These are phyloP conservation scores for Anorthoa munda DNA, from an alignment of 2,888 invertebrate genomes.

Conservation along the genomic window DNA sequence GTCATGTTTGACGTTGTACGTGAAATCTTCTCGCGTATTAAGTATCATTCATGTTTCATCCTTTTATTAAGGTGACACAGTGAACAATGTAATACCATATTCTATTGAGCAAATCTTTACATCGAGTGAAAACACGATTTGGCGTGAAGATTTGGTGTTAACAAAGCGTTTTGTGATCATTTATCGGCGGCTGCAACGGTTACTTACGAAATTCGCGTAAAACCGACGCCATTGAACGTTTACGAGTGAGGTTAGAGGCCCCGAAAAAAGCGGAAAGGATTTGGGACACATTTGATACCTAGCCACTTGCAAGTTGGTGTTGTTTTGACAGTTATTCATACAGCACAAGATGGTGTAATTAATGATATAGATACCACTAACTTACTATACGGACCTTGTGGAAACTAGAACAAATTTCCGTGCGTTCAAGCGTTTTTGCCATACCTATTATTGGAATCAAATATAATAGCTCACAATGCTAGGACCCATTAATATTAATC, in stretches of 20 bases:
- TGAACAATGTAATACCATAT: constrained; percentile 63
- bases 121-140: constrained; percentile 67
- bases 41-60: constrained; percentile 57
- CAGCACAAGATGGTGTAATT: not conserved
- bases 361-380: not conserved
- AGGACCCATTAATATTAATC: too few relatives aligned
- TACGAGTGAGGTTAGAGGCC: constrained; percentile 58
- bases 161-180: constrained; percentile 71
- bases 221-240: constrained; percentile 69
- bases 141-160: constrained; percentile 68
- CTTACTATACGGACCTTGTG: too few relatives aligned
- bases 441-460: too few relatives aligned
- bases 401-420: too few relatives aligned
- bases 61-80: constrained; percentile 55
- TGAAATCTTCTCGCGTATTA: constrained; percentile 46
- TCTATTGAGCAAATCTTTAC: constrained; percentile 66
- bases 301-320: not conserved
- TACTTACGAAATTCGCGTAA: constrained; percentile 75
- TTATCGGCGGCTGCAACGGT: constrained; percentile 72
- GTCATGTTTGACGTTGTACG: constrained; percentile 44
- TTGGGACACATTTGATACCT: not conserved
- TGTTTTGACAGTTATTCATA: constrained; percentile 29
- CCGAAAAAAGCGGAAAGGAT: constrained; percentile 38
- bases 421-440: too few relatives aligned
- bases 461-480: too few relatives aligned